These are phyloP conservation scores for Thaumetopoea pityocampa DNA, from an alignment of 1,140 invertebrate species.

Conservation along the genomic window DNA sequence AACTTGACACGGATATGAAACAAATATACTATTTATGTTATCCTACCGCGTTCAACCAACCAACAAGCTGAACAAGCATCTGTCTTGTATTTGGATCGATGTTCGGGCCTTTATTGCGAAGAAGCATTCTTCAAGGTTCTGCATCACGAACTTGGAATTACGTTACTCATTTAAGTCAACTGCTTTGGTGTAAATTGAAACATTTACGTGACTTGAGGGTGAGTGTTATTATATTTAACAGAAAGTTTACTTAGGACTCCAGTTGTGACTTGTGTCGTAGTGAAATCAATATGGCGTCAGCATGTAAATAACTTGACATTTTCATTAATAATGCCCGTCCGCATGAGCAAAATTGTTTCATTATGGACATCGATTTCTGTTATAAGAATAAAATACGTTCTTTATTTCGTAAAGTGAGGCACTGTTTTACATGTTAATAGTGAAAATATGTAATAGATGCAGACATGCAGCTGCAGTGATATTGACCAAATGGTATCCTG, in stretches of 20 bases:
- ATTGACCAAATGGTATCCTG: conserved; percentile 8
- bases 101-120: conserved; percentile 78
- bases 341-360: conserved; percentile 3
- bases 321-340: conserved; percentile 33
- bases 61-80: conserved; percentile 37
- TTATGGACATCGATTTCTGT: no score
- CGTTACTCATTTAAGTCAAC: conserved; percentile 75
- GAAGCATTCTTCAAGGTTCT: conserved; percentile 78
- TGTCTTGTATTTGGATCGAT: conserved; percentile 77
- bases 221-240: conserved; percentile 56
- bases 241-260: conserved; percentile 47
- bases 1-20: conserved; percentile 28
- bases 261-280: conserved; percentile 42
- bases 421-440: conserved; percentile 16
- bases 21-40: conserved; percentile 39
- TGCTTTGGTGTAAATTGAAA: conserved; percentile 77
- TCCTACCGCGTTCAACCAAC: conserved; percentile 27
- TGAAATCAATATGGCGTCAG: conserved; percentile 72
- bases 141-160: conserved; percentile 79
- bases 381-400: no score
- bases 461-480: conserved; percentile 10
- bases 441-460: conserved; percentile 8
- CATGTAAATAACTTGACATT: conserved; percentile 65
- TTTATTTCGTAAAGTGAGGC: conserved; percentile 1
- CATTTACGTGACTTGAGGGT: conserved; percentile 74